Evolutionary conservation across 2,113 vertebrate genomes (phyloP).

Genomic region (Helogale parvula): DNA sequence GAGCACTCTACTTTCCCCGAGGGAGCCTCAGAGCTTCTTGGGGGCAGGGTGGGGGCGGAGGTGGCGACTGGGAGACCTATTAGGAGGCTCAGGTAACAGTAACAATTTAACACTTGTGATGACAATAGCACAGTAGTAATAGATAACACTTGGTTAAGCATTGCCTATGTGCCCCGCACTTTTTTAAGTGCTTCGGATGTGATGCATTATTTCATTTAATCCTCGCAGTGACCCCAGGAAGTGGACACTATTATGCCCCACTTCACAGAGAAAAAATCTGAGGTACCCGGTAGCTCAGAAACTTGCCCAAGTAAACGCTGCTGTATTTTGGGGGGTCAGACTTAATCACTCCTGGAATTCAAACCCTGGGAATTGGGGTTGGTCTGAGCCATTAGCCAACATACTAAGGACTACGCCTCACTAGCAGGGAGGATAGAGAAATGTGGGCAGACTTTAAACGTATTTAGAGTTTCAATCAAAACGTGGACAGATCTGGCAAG

Average conservation of each 20-base stretch:
- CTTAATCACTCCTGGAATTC: background rate
- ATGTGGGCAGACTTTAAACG: background rate
- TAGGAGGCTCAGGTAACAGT: background rate
- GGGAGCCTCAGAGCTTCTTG: background rate
- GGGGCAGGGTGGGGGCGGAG: background rate
- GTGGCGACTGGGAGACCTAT: background rate
- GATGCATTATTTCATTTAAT: background rate
- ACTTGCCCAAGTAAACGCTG: background rate
- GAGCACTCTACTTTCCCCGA: accelerated
- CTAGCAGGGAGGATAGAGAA: background rate
- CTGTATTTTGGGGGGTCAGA: too few species aligned
- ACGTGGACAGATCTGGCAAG: background rate
- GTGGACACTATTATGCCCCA: background rate
- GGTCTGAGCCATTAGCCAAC: background rate
- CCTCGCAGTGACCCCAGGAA: background rate
- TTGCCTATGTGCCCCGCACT: background rate
- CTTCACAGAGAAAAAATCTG: background rate
- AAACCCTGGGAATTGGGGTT: background rate
- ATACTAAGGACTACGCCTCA: background rate
- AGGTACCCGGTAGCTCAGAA: background rate
- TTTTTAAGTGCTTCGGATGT: background rate
- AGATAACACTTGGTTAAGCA: background rate
- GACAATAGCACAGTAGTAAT: background rate
- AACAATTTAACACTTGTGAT: background rate
- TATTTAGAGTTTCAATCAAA: background rate